These are phyloP conservation scores for Holacanthus passer DNA, from an alignment of 2,113 vertebrate species.

Conservation along the genomic window DNA sequence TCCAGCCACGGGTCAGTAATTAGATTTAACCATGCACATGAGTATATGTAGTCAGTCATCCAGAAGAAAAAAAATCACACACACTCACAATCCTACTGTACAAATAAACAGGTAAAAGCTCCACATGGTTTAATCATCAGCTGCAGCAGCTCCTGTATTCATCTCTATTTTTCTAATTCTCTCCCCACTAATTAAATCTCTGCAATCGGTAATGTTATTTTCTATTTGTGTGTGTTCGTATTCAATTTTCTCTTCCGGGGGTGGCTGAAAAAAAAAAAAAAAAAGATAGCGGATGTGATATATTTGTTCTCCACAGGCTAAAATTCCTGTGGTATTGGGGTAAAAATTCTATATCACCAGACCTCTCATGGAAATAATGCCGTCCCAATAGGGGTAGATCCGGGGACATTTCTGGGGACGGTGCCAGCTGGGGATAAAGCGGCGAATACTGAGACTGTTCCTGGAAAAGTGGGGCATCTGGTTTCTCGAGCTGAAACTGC, in stretches of 20 bases:
- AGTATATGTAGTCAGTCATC: constrained; percentile 5
- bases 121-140: constrained; percentile 4
- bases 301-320: constrained; percentile 37
- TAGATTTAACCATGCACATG: constrained; percentile 25
- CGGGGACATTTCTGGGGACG: constrained; percentile 60
- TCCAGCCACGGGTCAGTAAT: constrained; percentile 28
- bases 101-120: constrained; percentile 27
- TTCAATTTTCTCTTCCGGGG: constrained; percentile 1
- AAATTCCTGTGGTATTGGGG: constrained; percentile 33
- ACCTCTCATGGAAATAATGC: constrained; percentile 62
- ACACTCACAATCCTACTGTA: constrained; percentile 8
- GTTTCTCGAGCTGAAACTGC: constrained; percentile 69
- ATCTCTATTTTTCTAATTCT: constrained; percentile 3
- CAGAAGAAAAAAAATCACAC: not conserved
- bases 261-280: not conserved
- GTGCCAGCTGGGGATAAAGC: constrained; percentile 65
- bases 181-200: constrained; percentile 46
- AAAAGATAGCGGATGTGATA: constrained; percentile 21
- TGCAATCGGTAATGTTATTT: constrained; percentile 20
- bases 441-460: constrained; percentile 62
- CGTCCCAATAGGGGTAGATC: constrained; percentile 55
- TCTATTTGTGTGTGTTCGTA: constrained; percentile 28
- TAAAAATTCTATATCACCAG: constrained; percentile 51
- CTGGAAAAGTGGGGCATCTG: constrained; percentile 76
- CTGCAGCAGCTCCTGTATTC: constrained; percentile 7